These are phyloP conservation scores for Neomorphus geoffroyi DNA, from an alignment of 2,797 vertebrate genomes.

Conservation along the genomic window DNA sequence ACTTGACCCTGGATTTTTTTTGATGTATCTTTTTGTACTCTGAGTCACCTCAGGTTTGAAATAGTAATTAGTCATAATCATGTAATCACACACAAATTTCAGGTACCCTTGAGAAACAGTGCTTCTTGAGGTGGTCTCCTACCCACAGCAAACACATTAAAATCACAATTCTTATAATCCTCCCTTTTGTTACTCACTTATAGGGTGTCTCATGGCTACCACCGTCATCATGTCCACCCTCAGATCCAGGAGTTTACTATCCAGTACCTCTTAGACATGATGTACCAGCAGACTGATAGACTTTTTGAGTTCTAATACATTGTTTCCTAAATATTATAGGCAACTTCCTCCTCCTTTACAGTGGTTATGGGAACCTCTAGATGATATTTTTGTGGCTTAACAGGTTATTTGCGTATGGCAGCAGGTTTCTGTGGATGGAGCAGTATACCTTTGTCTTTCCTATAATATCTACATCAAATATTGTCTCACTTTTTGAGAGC, in stretches of 20 bases:
- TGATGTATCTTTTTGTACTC: background rate
- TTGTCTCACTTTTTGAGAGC: background rate
- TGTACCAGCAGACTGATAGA: background rate
- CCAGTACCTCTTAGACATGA: background rate
- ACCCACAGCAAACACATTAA: background rate
- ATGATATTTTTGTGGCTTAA: background rate
- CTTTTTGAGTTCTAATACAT: background rate
- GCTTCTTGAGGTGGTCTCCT: background rate
- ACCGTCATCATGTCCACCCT: background rate
- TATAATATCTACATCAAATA: background rate
- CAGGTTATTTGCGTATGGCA: background rate
- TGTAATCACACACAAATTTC: background rate
- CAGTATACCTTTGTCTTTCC: background rate
- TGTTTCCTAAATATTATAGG: background rate
- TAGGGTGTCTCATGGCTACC: background rate
- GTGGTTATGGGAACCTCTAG: background rate
- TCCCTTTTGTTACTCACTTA: background rate
- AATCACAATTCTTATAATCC: background rate
- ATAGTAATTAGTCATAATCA: background rate
- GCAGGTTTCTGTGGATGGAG: background rate
- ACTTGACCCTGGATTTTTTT: background rate
- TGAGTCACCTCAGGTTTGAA: background rate
- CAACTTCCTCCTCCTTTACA: background rate
- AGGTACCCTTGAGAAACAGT: background rate
- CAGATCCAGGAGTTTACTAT: background rate